Conservation (phyloP, 2,888 invertebrate species). For the Lamellibrachia satsuma region DNA sequence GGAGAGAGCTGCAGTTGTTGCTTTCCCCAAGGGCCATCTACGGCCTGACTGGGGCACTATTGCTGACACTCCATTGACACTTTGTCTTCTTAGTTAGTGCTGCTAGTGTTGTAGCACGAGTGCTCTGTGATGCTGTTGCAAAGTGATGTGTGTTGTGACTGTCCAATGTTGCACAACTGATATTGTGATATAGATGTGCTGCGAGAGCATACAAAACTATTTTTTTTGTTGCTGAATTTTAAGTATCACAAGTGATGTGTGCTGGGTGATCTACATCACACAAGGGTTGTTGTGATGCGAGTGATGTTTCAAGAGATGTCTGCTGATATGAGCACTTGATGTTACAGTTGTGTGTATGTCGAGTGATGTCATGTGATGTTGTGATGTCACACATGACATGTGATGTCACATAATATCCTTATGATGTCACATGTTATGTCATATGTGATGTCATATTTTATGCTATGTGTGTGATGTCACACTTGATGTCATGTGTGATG, state of each 20-base stretch:
- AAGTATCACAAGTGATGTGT: neutral
- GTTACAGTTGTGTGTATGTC: neutral
- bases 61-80: neutral
- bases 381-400: neutral
- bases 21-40: neutral
- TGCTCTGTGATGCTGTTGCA: neutral
- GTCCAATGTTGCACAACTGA: neutral
- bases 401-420: neutral
- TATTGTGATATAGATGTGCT: neutral
- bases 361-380: neutral
- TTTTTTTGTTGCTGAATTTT: neutral
- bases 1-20: neutral
- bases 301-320: neutral
- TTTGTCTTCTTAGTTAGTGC: neutral
- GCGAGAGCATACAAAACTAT: neutral
- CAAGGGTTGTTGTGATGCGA: neutral
- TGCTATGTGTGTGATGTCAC: neutral
- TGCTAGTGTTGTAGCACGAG: neutral
- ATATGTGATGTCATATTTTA: neutral
- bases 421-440: neutral
- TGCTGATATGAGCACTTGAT: neutral
- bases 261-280: neutral
- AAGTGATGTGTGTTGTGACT: neutral
- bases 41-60: neutral
- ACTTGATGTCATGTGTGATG: neutral